Base-by-base conservation (phyloP, 2,888 invertebrate genomes). In the Nomada fabriciana region DNA sequence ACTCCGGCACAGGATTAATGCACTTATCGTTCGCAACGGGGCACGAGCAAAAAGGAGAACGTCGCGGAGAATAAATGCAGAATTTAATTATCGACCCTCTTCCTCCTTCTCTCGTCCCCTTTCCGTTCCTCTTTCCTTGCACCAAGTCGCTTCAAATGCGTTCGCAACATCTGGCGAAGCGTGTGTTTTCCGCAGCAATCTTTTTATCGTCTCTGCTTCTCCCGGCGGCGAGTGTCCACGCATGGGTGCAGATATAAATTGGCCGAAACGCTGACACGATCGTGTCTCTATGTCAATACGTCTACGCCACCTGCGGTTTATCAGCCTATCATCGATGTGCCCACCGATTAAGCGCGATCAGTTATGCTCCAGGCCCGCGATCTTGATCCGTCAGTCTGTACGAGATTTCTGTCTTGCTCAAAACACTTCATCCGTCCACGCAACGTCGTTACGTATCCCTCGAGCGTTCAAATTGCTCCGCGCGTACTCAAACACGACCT, bases 181-280 rank as follows among this genome's bases (percentile, higher is more conserved):
- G 73, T 47, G 63, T 70, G 82, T 72, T 76, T 74, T 76, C 82
- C 68, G 25, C 36, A 23, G 60, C 65, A 50, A 82, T 11, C 71
- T 82, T 82, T 72, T 82, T 82, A 72, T 77, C 82, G 61, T 68
- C 47, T 29, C 72, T 65, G 67, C 68, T 68, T 72, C 67, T 68
- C 67, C 73, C 57, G 69, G 50, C 59, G 65, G 50, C 25, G 47
- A 57, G 67, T 69, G 70, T 61, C 69, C 83, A 78, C 78, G 83
- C 83, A 82, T 68, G 75, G 78, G 71, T 36, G 78, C 70, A 72
- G 83, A 83, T 82, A 82, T 71, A 78, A 78, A 83, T 83, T 83
- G 74, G 71, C 71, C 83, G 83, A 83, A 83, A 79, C 78, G 11
- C 25, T 55, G 83, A 82, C 79, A 82, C 71, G 50, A 82, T 82